Evolutionary conservation across 2,888 invertebrate genomes (phyloP).

Genomic region (Catocala sponsa): DNA sequence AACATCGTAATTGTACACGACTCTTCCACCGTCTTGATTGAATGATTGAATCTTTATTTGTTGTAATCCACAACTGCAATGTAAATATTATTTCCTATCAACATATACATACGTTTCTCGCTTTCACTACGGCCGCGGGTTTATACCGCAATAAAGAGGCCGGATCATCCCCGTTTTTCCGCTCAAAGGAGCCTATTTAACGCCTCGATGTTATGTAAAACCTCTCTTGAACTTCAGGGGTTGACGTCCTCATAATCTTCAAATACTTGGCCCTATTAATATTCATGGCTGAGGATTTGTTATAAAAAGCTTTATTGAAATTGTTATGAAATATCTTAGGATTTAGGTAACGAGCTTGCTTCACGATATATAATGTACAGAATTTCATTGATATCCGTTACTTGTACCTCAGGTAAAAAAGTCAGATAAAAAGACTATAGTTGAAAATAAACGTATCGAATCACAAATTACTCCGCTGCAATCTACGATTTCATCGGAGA

Average conservation of each 20-base stretch:
- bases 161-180: slow-evolving; percentile 40
- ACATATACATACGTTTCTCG: slow-evolving; percentile 1
- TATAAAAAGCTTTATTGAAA: too few relatives aligned
- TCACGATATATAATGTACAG: too few relatives aligned
- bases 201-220: slow-evolving; percentile 36
- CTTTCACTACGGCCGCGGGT: slow-evolving; percentile 13
- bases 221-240: slow-evolving; percentile 37
- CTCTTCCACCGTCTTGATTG: too few relatives aligned
- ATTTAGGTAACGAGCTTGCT: too few relatives aligned
- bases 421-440: not conserved
- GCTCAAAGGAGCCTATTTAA: slow-evolving; percentile 38
- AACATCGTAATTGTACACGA: too few relatives aligned
- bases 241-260: slow-evolving; percentile 47
- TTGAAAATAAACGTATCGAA: slow-evolving; percentile 39
- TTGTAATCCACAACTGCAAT: too few relatives aligned
- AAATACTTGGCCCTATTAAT: slow-evolving; percentile 16
- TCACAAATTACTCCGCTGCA: slow-evolving; percentile 37
- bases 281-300: slow-evolving; percentile 1
- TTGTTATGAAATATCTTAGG: too few relatives aligned
- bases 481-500: slow-evolving; percentile 40
- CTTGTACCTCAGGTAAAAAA: too few relatives aligned
- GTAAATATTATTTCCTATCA: not conserved
- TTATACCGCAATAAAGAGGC: slow-evolving; percentile 36
- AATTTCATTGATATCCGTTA: too few relatives aligned
- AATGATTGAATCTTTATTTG: too few relatives aligned